Conservation (phyloP, 2,797 vertebrate species). For the Novumbra hubbsi region DNA sequence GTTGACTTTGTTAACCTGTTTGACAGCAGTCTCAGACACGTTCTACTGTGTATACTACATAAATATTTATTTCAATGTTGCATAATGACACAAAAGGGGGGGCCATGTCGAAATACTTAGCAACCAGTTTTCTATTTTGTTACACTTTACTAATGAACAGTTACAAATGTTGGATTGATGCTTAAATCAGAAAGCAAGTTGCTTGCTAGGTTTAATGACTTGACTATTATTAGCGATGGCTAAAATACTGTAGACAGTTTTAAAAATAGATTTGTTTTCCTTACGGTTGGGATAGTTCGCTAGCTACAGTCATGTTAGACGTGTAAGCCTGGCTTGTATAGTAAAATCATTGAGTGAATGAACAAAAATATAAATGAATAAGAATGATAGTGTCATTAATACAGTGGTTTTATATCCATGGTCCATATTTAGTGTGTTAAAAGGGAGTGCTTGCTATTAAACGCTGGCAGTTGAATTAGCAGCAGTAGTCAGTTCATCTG, state of each 20-base stretch:
- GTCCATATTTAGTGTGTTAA: not conserved
- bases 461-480: not conserved
- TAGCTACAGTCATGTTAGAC: too few relatives aligned
- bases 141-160: too few relatives aligned
- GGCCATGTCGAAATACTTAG: not conserved
- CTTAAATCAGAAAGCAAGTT: too few relatives aligned
- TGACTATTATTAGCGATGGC: too few relatives aligned
- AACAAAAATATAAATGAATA: not conserved
- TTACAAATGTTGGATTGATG: too few relatives aligned
- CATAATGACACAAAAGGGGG: not conserved
- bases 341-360: too few relatives aligned
- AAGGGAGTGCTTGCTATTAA: not conserved
- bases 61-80: not conserved
- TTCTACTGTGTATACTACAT: not conserved
- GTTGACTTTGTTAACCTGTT: not conserved
- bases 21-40: not conserved
- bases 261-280: too few relatives aligned
- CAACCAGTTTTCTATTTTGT: too few relatives aligned
- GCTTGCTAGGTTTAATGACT: too few relatives aligned
- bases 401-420: not conserved
- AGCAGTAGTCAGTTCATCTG: not conserved
- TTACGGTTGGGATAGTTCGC: too few relatives aligned
- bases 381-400: not conserved
- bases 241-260: too few relatives aligned
- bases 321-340: too few relatives aligned